These are phyloP conservation scores for Rhaphigaster nebulosa DNA, from an alignment of 2,888 invertebrate species.

Conservation along the genomic window DNA sequence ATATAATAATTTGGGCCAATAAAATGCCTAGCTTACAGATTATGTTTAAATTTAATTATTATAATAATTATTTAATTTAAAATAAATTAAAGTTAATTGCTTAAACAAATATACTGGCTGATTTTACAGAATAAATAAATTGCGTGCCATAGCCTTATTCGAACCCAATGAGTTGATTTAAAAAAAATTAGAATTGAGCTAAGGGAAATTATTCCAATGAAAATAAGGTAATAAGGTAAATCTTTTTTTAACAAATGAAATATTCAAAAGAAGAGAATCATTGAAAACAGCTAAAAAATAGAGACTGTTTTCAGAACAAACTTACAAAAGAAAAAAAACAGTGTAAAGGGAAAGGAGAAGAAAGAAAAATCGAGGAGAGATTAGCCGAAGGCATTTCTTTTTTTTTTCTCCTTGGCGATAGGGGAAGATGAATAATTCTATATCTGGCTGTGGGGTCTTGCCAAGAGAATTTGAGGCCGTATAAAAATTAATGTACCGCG, in stretches of 20 bases:
- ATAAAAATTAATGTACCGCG: conserved; percentile 56
- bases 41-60: too few relatives aligned
- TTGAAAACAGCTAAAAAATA: neutral
- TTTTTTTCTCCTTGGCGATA: neutral
- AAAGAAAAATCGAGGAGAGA: conserved; percentile 39
- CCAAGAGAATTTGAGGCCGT: conserved; percentile 38
- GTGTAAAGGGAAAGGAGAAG: neutral
- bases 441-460: neutral
- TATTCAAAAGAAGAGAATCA: conserved; percentile 31
- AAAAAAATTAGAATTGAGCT: too few relatives aligned
- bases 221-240: neutral
- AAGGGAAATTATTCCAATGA: neutral
- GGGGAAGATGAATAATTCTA: conserved; percentile 45
- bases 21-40: too few relatives aligned
- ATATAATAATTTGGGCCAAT: too few relatives aligned
- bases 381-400: conserved; percentile 26
- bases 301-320: conserved; percentile 6
- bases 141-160: too few relatives aligned
- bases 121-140: too few relatives aligned
- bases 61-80: too few relatives aligned
- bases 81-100: too few relatives aligned
- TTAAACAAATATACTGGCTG: too few relatives aligned
- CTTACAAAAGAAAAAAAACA: neutral
- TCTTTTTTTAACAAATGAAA: neutral
- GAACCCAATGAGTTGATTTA: too few relatives aligned